Percentiles rank a stretch among this genome's conserved stretches.
Conservation (phyloP, 2,888 invertebrate species). For the Ephialtes manifestator region DNA sequence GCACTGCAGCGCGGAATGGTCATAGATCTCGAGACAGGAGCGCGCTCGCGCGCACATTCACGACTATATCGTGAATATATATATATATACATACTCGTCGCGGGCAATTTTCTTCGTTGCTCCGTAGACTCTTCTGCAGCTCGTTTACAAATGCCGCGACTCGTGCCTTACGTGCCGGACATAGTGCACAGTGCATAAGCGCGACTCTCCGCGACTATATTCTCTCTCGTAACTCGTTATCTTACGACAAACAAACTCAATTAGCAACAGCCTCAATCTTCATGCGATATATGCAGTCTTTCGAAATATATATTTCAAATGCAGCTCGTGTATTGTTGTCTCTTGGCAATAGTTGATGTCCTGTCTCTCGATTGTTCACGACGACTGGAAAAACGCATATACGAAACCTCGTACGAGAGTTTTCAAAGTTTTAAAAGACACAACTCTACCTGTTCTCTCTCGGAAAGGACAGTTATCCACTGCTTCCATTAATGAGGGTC, state of each 20-base stretch:
- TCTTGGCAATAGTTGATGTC: background rate
- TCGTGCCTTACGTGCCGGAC: constrained; percentile 44
- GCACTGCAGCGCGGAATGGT: constrained; percentile 60
- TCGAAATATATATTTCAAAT: constrained; percentile 34
- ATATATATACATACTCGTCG: background rate
- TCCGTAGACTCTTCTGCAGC: constrained; percentile 38
- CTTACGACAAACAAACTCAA: constrained; percentile 45
- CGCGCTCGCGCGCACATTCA: constrained; percentile 5
- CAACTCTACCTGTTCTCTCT: constrained; percentile 9
- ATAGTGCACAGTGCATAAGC: constrained; percentile 23
- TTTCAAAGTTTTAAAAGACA: constrained; percentile 19
- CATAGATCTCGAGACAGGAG: constrained; percentile 54
- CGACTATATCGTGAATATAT: constrained; percentile 3
- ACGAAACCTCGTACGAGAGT: constrained; percentile 18
- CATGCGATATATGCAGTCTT: background rate
- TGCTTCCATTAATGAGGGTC: constrained; percentile 55
- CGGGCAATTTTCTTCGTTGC: constrained; percentile 55
- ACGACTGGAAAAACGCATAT: constrained; percentile 12
- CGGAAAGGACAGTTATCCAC: constrained; percentile 46
- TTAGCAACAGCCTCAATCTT: constrained; percentile 25
- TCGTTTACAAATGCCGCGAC: constrained; percentile 45
- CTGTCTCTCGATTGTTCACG: background rate
- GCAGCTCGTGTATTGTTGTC: background rate
- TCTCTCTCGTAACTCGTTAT: constrained; percentile 34
- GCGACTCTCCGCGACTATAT: constrained; percentile 2